Evolutionary conservation across 2,888 invertebrate species (phyloP).

Genomic region (Eupithecia insigniata): DNA sequence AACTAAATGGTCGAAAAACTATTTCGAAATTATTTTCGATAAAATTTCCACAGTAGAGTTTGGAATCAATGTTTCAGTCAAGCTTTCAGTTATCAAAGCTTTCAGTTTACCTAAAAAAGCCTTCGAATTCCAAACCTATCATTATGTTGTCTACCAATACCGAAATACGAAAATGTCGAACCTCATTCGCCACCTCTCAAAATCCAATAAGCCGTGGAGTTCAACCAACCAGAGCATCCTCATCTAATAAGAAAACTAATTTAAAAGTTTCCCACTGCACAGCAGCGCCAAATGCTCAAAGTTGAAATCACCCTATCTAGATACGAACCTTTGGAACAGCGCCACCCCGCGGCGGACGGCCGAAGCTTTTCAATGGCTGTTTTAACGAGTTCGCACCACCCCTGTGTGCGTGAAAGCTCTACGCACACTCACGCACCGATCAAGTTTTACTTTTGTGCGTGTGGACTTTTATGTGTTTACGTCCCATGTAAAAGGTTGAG

Average conservation of each 20-base stretch:
- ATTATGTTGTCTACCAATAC: background rate
- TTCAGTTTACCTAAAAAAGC: background rate
- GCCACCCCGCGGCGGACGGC: conserved; percentile 81
- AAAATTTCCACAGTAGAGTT: background rate
- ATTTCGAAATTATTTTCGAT: background rate
- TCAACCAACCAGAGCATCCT: conserved; percentile 49
- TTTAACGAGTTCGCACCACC: conserved; percentile 62
- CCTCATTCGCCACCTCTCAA: conserved; percentile 40
- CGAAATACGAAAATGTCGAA: conserved; percentile 37
- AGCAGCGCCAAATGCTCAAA: conserved; percentile 70
- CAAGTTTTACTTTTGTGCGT: conserved; percentile 66
- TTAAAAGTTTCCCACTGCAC: conserved; percentile 62
- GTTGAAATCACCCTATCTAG: conserved; percentile 53
- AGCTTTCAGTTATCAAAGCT: background rate
- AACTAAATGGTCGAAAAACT: background rate
- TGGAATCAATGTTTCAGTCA: background rate
- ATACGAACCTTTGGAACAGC: conserved; percentile 70
- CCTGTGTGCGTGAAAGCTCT: conserved; percentile 69
- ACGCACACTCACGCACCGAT: conserved; percentile 70
- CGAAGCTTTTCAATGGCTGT: conserved; percentile 79
- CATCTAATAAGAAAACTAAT: conserved; percentile 69
- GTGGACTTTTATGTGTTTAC: conserved; percentile 69
- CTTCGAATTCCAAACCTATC: background rate
- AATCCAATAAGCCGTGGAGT: conserved; percentile 57
- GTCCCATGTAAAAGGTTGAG: conserved; percentile 67